phyloP scores from a whole-genome alignment of 2,888 invertebrate genomes.

The Pyralis farinalis region DNA sequence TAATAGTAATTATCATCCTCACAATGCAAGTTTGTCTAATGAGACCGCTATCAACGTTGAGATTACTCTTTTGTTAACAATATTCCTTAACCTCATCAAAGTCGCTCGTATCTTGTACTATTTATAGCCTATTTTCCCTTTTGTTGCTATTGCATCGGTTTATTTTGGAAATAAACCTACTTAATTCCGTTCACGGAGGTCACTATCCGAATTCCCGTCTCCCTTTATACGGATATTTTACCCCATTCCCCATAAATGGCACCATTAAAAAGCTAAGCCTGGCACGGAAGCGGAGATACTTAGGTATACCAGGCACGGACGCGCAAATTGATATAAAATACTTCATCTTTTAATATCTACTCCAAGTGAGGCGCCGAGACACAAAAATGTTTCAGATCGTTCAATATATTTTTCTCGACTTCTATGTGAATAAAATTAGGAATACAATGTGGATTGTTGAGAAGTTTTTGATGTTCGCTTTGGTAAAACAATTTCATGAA shows the following conservation, averaged over 20 bases:
- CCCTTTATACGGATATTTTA: slow-evolving; percentile 58
- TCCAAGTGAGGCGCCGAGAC: slow-evolving; percentile 13
- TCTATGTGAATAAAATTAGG: no score
- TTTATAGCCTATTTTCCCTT: not conserved
- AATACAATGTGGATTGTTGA: no score
- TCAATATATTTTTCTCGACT: no score
- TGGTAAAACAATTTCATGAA: no score
- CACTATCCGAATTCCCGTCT: slow-evolving; percentile 51
- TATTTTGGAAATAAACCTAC: slow-evolving; percentile 9
- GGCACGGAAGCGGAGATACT: slow-evolving; percentile 50
- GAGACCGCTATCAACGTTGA: no score
- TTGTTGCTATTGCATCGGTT: not conserved
- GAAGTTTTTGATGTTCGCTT: no score
- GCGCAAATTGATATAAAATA: slow-evolving; percentile 76
- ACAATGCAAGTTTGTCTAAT: no score
- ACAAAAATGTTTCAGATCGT: slow-evolving; percentile 3
- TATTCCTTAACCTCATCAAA: not conserved
- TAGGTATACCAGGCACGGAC: slow-evolving; percentile 73
- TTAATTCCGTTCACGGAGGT: slow-evolving; percentile 45
- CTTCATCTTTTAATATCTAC: slow-evolving; percentile 60
- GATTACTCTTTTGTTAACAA: not conserved
- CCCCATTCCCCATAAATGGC: slow-evolving; percentile 60
- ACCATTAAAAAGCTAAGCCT: slow-evolving; percentile 68
- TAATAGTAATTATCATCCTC: no score
- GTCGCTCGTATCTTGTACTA: not conserved